These are phyloP conservation scores for Eupithecia exiguata DNA, from an alignment of 2,888 invertebrate species.

Conservation along the genomic window DNA sequence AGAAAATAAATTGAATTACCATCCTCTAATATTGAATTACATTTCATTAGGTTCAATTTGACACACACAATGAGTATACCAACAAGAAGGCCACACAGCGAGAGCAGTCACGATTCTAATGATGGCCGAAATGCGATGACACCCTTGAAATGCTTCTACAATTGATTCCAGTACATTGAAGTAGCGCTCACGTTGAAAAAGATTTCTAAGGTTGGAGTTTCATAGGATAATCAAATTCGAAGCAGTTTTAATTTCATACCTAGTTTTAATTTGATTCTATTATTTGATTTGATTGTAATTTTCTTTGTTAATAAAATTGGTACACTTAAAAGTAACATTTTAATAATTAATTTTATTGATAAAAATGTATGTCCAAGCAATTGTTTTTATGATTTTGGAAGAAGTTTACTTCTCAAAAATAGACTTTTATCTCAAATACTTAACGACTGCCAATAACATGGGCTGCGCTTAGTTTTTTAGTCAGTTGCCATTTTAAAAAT, in stretches of 20 bases:
- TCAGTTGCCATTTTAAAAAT: not conserved
- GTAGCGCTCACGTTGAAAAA: not conserved
- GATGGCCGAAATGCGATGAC: conserved; percentile 79
- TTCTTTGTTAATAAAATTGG: no score
- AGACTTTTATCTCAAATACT: not conserved
- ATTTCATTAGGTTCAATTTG: conserved; percentile 59
- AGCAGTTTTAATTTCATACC: not conserved
- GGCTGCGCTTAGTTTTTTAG: not conserved
- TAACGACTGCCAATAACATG: not conserved
- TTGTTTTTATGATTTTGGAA: not conserved
- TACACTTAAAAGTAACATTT: no score
- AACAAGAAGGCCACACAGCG: conserved; percentile 76
- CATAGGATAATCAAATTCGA: not conserved
- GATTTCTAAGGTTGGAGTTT: not conserved
- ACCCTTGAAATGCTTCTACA: conserved; percentile 78
- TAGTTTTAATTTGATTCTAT: no score
- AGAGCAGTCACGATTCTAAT: conserved; percentile 79
- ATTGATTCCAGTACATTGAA: conserved; percentile 5
- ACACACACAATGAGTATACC: conserved; percentile 63
- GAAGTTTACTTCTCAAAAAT: not conserved
- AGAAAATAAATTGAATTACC: conserved; percentile 30
- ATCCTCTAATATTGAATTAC: conserved; percentile 25
- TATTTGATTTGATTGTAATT: no score
- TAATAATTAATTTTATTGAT: no score
- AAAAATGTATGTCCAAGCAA: not conserved